phyloP scores from a whole-genome alignment of 2,888 invertebrate species.

The Acleris emargana region DNA sequence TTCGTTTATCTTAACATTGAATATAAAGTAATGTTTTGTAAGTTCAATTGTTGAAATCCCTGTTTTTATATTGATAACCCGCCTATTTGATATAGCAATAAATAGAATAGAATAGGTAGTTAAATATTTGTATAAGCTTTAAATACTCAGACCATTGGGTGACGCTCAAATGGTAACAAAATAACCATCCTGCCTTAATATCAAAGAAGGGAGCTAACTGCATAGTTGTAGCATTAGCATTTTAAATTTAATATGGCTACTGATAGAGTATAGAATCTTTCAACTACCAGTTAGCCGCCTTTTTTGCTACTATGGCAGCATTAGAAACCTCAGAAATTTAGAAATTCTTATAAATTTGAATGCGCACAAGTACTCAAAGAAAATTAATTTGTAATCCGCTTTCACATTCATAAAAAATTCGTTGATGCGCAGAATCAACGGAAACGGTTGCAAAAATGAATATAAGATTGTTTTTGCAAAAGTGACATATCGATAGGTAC shows the following conservation, averaged over 20 bases:
- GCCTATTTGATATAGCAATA: conserved; percentile 83
- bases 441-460: conserved; percentile 8
- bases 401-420: conserved; percentile 29
- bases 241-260: too few relatives aligned
- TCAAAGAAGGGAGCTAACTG: too few relatives aligned
- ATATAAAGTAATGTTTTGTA: conserved; percentile 47
- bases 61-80: conserved; percentile 76
- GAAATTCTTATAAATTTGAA: conserved; percentile 45
- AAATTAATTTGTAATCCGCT: conserved; percentile 29
- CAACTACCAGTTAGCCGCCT: too few relatives aligned
- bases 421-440: conserved; percentile 9
- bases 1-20: conserved; percentile 36
- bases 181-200: neutral
- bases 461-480: conserved; percentile 25
- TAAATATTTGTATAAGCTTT: conserved; percentile 74
- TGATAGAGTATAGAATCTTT: too few relatives aligned
- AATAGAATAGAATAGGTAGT: conserved; percentile 80
- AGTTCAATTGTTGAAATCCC: conserved; percentile 67
- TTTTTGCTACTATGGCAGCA: too few relatives aligned
- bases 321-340: conserved; percentile 15
- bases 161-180: conserved; percentile 55
- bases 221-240: too few relatives aligned
- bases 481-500: conserved; percentile 75
- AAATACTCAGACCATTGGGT: conserved; percentile 56
- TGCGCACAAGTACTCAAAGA: conserved; percentile 58